A percentile compares a stretch with the other conserved stretches of the same genome.
These are phyloP conservation scores for Polyergus mexicanus DNA, from an alignment of 1,140 invertebrate species.

Conservation along the genomic window DNA sequence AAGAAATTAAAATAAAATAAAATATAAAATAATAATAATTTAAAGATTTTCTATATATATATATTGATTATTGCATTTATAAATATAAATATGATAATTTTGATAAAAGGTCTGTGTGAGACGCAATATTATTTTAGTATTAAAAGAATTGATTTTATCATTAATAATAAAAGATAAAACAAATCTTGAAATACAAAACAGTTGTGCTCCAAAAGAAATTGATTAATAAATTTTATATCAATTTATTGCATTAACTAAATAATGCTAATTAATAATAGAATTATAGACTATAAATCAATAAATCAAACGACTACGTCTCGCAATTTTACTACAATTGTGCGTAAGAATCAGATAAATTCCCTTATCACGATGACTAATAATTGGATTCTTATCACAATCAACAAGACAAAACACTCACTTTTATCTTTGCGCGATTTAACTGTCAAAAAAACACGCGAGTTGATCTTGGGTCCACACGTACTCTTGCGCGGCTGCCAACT, in stretches of 20 bases:
- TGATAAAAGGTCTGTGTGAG: background rate
- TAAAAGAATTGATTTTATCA: background rate
- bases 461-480: background rate
- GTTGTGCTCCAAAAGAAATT: background rate
- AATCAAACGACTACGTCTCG: background rate
- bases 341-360: background rate
- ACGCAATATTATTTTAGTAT: background rate
- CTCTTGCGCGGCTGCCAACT: conserved; percentile 30
- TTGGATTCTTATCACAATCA: background rate
- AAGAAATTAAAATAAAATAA: background rate
- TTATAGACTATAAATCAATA: background rate
- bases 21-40: background rate
- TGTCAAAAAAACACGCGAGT: background rate
- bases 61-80: background rate
- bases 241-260: background rate
- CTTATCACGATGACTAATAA: background rate
- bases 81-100: background rate
- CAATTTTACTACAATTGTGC: background rate
- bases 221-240: background rate
- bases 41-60: background rate
- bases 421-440: background rate
- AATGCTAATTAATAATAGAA: background rate
- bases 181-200: background rate
- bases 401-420: conserved; percentile 10
- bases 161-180: background rate